Evolutionary conservation across 2,113 vertebrate species (phyloP).

Genomic region (Engystomops pustulosus): DNA sequence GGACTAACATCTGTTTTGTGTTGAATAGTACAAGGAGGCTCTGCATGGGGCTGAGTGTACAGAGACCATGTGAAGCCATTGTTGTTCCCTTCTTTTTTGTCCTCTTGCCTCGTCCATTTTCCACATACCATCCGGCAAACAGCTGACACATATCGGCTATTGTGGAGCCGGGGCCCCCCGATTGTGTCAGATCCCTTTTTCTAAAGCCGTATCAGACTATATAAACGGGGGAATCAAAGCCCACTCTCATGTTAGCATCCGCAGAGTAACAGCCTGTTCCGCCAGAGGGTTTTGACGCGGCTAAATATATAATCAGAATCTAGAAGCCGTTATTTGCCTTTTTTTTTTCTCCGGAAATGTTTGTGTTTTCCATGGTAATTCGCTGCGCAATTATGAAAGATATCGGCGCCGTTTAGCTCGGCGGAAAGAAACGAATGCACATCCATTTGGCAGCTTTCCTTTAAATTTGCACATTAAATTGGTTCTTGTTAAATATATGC

Average conservation of each 20-base stretch:
- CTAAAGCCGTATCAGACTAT: constrained; percentile 66
- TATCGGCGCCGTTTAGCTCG: constrained; percentile 50
- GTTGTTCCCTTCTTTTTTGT: constrained; percentile 79
- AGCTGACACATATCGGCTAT: constrained; percentile 81
- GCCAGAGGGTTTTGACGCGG: constrained; percentile 62
- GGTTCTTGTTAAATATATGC: constrained; percentile 59
- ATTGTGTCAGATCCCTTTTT: too few species aligned
- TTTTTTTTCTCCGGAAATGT: constrained; percentile 65
- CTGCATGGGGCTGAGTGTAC: constrained; percentile 79
- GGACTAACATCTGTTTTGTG: constrained; percentile 93
- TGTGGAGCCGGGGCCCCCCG: constrained; percentile 73
- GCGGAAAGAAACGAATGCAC: constrained; percentile 52
- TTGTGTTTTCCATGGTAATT: constrained; percentile 73
- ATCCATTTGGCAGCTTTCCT: constrained; percentile 60
- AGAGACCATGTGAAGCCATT: constrained; percentile 75
- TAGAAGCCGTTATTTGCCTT: constrained; percentile 60
- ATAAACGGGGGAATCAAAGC: constrained; percentile 47
- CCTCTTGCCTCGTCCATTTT: constrained; percentile 78
- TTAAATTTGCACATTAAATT: constrained; percentile 60
- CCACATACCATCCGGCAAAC: constrained; percentile 77
- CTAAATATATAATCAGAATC: constrained; percentile 68
- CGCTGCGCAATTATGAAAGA: constrained; percentile 66
- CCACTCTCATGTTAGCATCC: constrained; percentile 62
- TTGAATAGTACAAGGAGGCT: constrained; percentile 81
- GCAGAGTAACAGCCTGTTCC: constrained; percentile 61